A percentile compares a stretch with the other conserved stretches of the same genome.
These are phyloP conservation scores for Coilia nasus DNA, from an alignment of 2,797 vertebrate species.

Conservation along the genomic window DNA sequence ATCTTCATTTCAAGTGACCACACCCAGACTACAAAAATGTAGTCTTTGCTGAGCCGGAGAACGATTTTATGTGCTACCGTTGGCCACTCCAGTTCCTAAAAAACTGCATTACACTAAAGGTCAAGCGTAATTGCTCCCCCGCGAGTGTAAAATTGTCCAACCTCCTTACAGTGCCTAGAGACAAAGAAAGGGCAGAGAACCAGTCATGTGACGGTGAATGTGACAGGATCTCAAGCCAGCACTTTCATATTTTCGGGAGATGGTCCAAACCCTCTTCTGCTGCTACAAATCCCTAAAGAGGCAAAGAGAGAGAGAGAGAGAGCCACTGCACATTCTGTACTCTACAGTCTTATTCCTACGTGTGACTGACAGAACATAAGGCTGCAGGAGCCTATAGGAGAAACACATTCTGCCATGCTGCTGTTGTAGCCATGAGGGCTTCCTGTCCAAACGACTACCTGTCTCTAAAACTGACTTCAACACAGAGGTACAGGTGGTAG, in stretches of 20 bases:
- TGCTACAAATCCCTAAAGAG: no score
- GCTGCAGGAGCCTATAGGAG: no score
- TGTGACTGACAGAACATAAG: no score
- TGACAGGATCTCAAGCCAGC: neutral
- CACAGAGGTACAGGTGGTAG: no score
- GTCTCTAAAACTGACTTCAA: no score
- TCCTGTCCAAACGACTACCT: no score
- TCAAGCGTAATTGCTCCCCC: conserved; percentile 16
- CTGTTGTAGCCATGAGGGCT: no score
- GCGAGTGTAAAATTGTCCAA: conserved; percentile 7
- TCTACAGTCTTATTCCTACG: no score
- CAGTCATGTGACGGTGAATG: neutral
- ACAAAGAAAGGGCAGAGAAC: neutral
- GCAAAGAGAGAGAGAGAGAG: no score
- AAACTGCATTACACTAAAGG: conserved; percentile 11
- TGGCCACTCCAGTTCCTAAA: conserved; percentile 1
- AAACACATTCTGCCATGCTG: no score
- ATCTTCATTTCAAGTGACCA: neutral
- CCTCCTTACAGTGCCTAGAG: neutral
- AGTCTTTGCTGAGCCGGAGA: neutral
- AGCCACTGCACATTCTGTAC: no score
- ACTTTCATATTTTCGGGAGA: neutral
- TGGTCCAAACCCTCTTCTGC: no score
- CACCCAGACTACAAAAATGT: neutral
- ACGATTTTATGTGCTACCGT: neutral